These are phyloP conservation scores for Bombus confusus DNA, from an alignment of 1,140 invertebrate genomes.

Conservation along the genomic window DNA sequence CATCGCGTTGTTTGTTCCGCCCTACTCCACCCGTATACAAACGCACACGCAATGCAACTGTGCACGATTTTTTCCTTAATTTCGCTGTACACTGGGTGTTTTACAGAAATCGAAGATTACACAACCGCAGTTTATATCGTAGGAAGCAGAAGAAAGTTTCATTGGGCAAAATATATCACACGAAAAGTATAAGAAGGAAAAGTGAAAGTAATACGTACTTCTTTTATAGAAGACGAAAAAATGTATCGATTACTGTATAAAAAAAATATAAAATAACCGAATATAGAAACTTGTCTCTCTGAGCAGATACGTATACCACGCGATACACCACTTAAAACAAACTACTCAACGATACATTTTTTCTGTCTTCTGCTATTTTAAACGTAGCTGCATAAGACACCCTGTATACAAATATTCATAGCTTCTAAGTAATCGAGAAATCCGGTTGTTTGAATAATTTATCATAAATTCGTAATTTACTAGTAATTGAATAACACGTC, in stretches of 20 bases:
- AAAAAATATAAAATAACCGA: too few species aligned
- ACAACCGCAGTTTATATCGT: too few species aligned
- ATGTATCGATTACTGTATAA: too few species aligned
- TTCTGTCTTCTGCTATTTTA: not conserved
- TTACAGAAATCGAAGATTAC: too few species aligned
- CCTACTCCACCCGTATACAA: not conserved
- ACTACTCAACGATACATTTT: not conserved
- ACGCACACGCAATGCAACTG: not conserved
- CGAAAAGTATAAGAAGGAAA: too few species aligned
- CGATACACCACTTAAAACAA: not conserved
- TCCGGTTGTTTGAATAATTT: not conserved
- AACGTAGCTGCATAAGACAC: not conserved
- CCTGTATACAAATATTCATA: too few species aligned
- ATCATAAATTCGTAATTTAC: not conserved
- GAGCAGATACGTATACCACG: too few species aligned
- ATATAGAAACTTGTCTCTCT: too few species aligned
- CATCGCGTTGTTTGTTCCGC: slow-evolving; percentile 2
- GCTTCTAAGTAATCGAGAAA: not conserved
- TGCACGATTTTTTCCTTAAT: not conserved
- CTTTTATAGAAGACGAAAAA: too few species aligned
- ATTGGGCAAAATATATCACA: too few species aligned
- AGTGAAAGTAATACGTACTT: too few species aligned
- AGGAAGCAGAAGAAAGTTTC: too few species aligned
- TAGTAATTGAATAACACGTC: not conserved
- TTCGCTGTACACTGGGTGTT: not conserved